These are phyloP conservation scores for Amphimedon queenslandica DNA, from an alignment of 37 sponge, comb jelly and placozoan genomes.

Conservation along the genomic window DNA sequence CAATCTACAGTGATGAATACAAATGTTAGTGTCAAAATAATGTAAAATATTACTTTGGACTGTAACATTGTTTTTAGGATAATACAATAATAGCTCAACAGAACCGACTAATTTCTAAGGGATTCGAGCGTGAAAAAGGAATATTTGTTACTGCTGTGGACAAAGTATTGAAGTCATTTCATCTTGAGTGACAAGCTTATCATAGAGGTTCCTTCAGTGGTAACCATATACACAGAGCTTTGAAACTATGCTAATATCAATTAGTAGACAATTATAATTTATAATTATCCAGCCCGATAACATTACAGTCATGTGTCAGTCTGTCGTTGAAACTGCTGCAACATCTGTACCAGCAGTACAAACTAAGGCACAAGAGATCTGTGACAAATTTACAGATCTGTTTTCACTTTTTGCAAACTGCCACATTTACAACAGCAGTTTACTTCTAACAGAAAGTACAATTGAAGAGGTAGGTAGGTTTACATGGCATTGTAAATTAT, in stretches of 20 bases:
- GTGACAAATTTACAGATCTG: neutral
- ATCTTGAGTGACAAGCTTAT: conserved; percentile 35
- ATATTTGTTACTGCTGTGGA: conserved; percentile 29
- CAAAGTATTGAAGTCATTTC: conserved; percentile 7
- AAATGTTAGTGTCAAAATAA: neutral
- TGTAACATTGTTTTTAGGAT: neutral
- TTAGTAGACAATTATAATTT: neutral
- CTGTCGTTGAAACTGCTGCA: neutral
- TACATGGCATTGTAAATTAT: neutral
- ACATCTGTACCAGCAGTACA: neutral
- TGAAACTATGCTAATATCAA: no score
- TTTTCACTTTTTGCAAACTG: neutral
- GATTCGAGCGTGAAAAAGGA: conserved; percentile 11
- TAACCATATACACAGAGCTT: conserved; percentile 38
- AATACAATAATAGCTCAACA: neutral
- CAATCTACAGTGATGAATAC: neutral
- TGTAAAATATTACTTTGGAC: neutral
- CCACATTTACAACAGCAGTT: neutral
- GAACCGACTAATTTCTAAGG: neutral
- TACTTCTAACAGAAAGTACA: neutral
- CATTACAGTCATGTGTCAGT: neutral
- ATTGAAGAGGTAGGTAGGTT: neutral
- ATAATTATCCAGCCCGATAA: neutral
- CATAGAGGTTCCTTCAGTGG: conserved; percentile 38
- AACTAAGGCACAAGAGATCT: neutral